These are phyloP conservation scores for Cerceris rybyensis DNA, from an alignment of 2,888 invertebrate species.

Conservation along the genomic window DNA sequence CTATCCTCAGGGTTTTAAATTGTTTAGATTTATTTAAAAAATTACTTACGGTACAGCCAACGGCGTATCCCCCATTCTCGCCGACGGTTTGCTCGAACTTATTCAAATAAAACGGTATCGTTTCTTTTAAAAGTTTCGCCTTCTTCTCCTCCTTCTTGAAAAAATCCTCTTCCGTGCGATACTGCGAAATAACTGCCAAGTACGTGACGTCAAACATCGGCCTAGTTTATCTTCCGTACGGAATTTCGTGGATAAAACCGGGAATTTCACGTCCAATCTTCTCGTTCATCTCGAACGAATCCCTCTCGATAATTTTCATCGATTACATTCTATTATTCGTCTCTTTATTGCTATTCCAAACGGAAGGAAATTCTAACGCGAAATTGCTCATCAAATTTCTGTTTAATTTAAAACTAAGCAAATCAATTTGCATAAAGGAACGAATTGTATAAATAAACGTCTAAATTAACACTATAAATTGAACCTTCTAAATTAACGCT, in stretches of 20 bases:
- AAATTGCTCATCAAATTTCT: too few species aligned
- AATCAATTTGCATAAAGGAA: too few species aligned
- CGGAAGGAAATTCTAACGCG: too few species aligned
- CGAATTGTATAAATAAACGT: too few species aligned
- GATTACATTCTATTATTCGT: too few species aligned
- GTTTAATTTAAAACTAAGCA: too few species aligned
- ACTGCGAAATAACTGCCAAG: constrained; percentile 80
- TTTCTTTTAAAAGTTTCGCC: constrained; percentile 83
- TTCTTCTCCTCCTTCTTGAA: constrained; percentile 84
- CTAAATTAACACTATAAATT: too few species aligned
- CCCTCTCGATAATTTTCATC: too few species aligned
- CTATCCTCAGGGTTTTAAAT: background rate
- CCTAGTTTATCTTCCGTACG: constrained; percentile 2
- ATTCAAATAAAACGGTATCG: constrained; percentile 84
- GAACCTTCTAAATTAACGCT: too few species aligned
- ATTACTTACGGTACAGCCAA: constrained; percentile 83
- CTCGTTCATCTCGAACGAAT: too few species aligned
- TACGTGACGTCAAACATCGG: background rate
- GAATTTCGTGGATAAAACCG: background rate
- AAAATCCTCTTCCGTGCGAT: constrained; percentile 83
- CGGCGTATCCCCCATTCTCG: constrained; percentile 83
- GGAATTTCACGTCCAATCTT: too few species aligned
- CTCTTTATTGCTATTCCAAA: too few species aligned
- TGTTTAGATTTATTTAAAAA: constrained; percentile 1
- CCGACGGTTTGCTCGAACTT: constrained; percentile 84